Conservation (phyloP, 2,797 vertebrate genomes). For the Eulemur rubriventer region DNA sequence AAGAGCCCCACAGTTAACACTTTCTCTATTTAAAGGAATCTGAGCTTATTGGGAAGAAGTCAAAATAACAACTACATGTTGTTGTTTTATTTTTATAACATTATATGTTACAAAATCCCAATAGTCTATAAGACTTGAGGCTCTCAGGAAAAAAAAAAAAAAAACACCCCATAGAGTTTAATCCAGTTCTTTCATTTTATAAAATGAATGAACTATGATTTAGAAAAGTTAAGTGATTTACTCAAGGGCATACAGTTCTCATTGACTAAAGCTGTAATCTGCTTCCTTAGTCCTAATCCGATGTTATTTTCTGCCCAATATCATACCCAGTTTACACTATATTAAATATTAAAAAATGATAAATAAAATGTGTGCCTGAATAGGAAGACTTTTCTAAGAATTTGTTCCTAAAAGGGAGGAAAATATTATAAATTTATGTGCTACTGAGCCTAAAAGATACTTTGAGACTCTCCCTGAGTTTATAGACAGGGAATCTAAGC, state of each 20-base stretch:
- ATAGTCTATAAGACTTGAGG: background rate
- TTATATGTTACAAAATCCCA: background rate
- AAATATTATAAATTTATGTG: background rate
- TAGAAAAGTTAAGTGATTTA: background rate
- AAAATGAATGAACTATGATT: background rate
- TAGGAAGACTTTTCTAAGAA: background rate
- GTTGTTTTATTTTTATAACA: constrained; percentile 2
- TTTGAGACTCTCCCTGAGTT: background rate
- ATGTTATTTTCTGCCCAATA: background rate
- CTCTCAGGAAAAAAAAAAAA: background rate
- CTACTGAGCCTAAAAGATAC: background rate
- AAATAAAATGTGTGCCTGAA: constrained; percentile 1
- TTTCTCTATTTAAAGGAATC: constrained; percentile 23
- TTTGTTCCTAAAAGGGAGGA: background rate
- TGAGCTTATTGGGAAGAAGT: background rate
- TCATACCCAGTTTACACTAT: background rate
- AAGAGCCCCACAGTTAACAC: background rate
- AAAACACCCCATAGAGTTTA: background rate
- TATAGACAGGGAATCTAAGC: background rate
- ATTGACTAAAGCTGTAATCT: background rate
- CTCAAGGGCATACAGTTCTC: background rate
- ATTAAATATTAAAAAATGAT: constrained; percentile 4
- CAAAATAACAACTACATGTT: constrained; percentile 1
- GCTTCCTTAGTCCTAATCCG: constrained; percentile 1
- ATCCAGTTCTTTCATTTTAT: background rate